These are phyloP conservation scores for Pagetopsis macropterus DNA, from an alignment of 2,797 vertebrate species.

Conservation along the genomic window DNA sequence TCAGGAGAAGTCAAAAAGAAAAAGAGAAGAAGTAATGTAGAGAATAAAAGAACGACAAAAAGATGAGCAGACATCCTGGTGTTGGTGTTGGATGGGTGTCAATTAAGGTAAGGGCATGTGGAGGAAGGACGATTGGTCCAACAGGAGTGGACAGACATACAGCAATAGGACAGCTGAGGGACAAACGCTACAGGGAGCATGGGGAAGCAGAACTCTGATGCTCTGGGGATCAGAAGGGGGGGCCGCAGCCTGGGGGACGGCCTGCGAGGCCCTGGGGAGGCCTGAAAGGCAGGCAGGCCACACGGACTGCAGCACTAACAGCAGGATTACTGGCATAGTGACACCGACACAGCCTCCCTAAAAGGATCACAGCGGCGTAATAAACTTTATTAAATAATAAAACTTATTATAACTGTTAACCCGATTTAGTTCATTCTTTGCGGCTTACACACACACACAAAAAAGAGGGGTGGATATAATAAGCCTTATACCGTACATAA, in stretches of 20 bases:
- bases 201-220: constrained; percentile 62
- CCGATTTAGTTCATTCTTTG: constrained; percentile 99
- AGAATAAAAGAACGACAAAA: constrained; percentile 8
- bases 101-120: constrained; percentile 26
- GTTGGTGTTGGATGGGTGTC: constrained; percentile 49
- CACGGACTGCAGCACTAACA: constrained; percentile 88
- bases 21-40: constrained; percentile 11
- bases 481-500: constrained; percentile 99
- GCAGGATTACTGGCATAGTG: constrained; percentile 95
- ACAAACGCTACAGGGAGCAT: constrained; percentile 66
- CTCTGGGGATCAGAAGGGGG: constrained; percentile 76
- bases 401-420: constrained; percentile 99
- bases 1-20: constrained; percentile 8
- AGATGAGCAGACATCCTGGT: constrained; percentile 30
- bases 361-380: constrained; percentile 99
- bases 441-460: constrained; percentile 95
- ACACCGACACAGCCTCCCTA: constrained; percentile 98
- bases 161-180: constrained; percentile 65
- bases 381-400: constrained; percentile 99
- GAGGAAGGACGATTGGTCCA: constrained; percentile 26
- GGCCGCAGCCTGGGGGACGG: constrained; percentile 74
- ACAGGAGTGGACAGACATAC: constrained; percentile 48
- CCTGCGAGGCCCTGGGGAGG: constrained; percentile 80
- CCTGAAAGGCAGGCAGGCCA: constrained; percentile 84
- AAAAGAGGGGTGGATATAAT: constrained; percentile 98